phyloP scores from a whole-genome alignment of 2,888 invertebrate species.

The Pristionchus maxplancki region DNA sequence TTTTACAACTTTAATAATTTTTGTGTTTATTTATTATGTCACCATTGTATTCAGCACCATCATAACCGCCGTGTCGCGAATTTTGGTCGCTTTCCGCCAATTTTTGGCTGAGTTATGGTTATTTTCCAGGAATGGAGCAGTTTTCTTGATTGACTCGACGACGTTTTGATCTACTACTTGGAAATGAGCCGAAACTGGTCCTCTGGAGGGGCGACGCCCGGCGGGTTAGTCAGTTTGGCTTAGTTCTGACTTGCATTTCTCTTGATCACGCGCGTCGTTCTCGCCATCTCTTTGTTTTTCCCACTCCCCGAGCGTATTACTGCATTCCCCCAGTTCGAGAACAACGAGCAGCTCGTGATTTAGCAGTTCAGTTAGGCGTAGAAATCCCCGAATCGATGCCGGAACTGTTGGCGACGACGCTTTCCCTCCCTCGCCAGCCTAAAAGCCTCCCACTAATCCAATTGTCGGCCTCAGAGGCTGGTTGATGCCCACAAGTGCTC shows the following conservation, averaged over 20 bases:
- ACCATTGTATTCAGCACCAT: conserved; percentile 1
- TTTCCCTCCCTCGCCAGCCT: not conserved
- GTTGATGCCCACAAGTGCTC: conserved; percentile 7
- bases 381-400: conserved; percentile 2
- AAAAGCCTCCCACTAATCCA: conserved; percentile 44
- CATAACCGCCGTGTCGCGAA: not conserved
- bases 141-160: not conserved
- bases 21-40: not conserved
- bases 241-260: not conserved
- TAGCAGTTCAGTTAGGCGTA: not conserved
- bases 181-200: conserved; percentile 53
- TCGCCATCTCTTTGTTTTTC: conserved; percentile 19
- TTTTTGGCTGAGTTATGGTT: not conserved
- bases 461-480: not conserved
- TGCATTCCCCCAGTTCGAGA: not conserved
- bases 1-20: not conserved
- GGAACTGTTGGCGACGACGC: not conserved
- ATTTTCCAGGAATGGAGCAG: not conserved
- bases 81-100: not conserved
- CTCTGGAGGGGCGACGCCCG: conserved; percentile 53
- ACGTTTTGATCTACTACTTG: not conserved
- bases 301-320: not conserved
- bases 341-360: not conserved
- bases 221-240: conserved; percentile 50
- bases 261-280: not conserved